A percentile compares a stretch with the other conserved stretches of the same genome.
phyloP scores from a whole-genome alignment of 2,797 vertebrate species.

The Novumbra hubbsi region DNA sequence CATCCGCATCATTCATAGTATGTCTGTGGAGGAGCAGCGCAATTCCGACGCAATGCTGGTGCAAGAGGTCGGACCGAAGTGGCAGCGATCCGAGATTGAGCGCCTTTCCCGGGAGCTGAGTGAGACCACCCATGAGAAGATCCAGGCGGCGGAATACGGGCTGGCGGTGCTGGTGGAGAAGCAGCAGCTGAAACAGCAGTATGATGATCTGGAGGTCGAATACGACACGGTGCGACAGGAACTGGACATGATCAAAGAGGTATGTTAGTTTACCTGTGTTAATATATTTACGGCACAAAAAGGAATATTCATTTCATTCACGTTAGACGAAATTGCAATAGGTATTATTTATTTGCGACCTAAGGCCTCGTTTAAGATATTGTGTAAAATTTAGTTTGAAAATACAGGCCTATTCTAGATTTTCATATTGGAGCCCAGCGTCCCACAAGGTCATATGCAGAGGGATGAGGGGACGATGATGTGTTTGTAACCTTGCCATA shows the following conservation, averaged over 20 bases:
- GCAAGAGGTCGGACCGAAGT: conserved; percentile 82
- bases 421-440: conserved; percentile 1
- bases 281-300: not conserved
- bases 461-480: conserved; percentile 18
- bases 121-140: conserved; percentile 93
- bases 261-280: conserved; percentile 45
- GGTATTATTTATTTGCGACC: not conserved
- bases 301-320: no score
- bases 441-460: conserved; percentile 58
- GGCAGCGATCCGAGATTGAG: conserved; percentile 85
- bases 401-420: not conserved
- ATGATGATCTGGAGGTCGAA: conserved; percentile 92
- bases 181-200: conserved; percentile 90
- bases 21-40: conserved; percentile 20
- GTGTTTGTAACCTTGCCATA: not conserved
- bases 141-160: conserved; percentile 97
- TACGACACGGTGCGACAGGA: conserved; percentile 88
- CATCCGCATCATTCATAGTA: conserved; percentile 26
- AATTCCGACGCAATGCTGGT: conserved; percentile 76
- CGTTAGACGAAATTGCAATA: no score
- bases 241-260: conserved; percentile 94
- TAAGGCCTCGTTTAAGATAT: not conserved
- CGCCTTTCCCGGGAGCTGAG: conserved; percentile 88
- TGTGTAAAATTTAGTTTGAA: not conserved
- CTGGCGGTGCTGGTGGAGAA: conserved; percentile 97